phyloP scores from a whole-genome alignment of 2,113 vertebrate species.

The Mungos mungo region DNA sequence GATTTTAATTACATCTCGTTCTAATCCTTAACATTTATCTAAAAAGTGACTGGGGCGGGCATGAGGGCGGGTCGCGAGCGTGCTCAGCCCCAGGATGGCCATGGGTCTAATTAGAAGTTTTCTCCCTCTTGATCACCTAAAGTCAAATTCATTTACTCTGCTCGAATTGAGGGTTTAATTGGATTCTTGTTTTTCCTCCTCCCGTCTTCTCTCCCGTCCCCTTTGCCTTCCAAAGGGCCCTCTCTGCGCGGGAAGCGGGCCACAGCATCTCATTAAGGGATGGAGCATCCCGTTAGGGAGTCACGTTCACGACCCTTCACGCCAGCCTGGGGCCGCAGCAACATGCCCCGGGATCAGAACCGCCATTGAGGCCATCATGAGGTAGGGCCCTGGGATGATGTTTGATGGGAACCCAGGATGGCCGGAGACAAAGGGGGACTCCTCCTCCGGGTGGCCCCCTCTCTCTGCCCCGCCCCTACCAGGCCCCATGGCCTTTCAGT shows the following conservation, averaged over 20 bases:
- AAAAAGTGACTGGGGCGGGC: conserved; percentile 79
- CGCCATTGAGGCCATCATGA: conserved; percentile 76
- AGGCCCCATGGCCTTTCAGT: conserved; percentile 66
- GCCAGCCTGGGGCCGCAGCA: conserved; percentile 73
- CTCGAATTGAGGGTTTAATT: conserved; percentile 87
- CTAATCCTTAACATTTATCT: conserved; percentile 85
- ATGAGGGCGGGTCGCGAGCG: not conserved
- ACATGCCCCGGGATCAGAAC: conserved; percentile 71
- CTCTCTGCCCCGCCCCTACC: conserved; percentile 15
- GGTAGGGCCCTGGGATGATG: conserved; percentile 68
- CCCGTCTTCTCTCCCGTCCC: conserved; percentile 21
- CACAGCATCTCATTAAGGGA: conserved; percentile 73
- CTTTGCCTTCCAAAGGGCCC: conserved; percentile 72
- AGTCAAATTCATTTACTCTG: conserved; percentile 89
- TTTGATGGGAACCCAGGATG: conserved; percentile 72
- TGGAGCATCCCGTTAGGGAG: conserved; percentile 59
- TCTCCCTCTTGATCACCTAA: conserved; percentile 85
- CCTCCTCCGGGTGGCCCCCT: conserved; percentile 40
- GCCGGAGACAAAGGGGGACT: not conserved
- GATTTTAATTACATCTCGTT: conserved; percentile 86
- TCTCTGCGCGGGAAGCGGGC: conserved; percentile 59
- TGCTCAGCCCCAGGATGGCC: conserved; percentile 79
- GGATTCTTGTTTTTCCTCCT: conserved; percentile 75
- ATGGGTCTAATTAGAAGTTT: conserved; percentile 86
- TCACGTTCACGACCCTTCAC: conserved; percentile 73